A percentile compares a stretch with the other conserved stretches of the same genome.
Evolutionary conservation across 2,888 invertebrate species (phyloP).

Genomic region (Epistrophe eligans): DNA sequence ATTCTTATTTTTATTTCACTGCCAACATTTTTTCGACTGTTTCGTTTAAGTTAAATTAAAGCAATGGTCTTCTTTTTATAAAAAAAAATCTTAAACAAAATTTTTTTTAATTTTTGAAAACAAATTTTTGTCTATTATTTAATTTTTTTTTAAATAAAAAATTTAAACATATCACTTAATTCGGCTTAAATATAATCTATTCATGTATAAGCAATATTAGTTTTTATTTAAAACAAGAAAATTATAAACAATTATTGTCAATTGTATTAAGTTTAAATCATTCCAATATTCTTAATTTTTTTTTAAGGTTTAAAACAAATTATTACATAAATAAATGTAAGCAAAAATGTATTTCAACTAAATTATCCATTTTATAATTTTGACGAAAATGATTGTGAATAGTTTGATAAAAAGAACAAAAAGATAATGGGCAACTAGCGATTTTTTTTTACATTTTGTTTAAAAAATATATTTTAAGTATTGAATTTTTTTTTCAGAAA

Average conservation of each 20-base stretch:
- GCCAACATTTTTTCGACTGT: not conserved
- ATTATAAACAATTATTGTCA: constrained; percentile 46
- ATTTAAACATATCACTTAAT: constrained; percentile 61
- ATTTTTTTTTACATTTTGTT: constrained; percentile 14
- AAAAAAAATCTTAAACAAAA: not conserved
- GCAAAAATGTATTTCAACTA: constrained; percentile 44
- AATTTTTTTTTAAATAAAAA: constrained; percentile 16
- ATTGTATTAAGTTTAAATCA: constrained; percentile 63
- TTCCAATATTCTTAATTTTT: constrained; percentile 55
- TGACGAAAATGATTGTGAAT: constrained; percentile 62
- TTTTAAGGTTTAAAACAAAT: not conserved
- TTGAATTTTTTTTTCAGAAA: constrained; percentile 2
- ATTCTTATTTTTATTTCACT: not conserved
- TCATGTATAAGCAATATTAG: constrained; percentile 63
- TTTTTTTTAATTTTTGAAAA: not conserved
- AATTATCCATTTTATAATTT: constrained; percentile 61
- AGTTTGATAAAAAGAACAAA: constrained; percentile 38
- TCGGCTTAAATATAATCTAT: constrained; percentile 33
- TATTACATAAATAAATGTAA: not conserved
- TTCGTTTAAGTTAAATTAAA: not conserved
- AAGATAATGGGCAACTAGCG: constrained; percentile 50
- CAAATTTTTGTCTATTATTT: not conserved
- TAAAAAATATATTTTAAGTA: constrained; percentile 1
- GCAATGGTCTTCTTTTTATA: not conserved
- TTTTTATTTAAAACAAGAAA: constrained; percentile 36